Conservation (phyloP, 2,797 vertebrate genomes). For the Stomatorhinus walkeri region DNA sequence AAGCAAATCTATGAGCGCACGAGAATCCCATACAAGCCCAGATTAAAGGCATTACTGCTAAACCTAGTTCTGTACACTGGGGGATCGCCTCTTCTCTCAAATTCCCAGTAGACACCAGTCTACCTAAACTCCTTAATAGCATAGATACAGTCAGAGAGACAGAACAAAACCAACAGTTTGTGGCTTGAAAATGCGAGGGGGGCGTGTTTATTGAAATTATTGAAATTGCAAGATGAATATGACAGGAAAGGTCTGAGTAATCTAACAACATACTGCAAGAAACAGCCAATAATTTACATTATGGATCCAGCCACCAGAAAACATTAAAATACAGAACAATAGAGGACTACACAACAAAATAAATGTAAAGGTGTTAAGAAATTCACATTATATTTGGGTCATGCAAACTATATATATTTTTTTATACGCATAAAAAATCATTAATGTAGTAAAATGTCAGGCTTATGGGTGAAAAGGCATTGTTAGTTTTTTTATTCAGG, state of each 20-base stretch:
- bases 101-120: constrained; percentile 66
- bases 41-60: constrained; percentile 96
- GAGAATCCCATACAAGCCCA: constrained; percentile 87
- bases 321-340: not conserved
- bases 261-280: not conserved
- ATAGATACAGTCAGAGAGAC: constrained; percentile 55
- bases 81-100: constrained; percentile 80
- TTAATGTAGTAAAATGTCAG: not conserved
- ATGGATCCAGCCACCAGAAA: not conserved
- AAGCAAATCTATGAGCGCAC: constrained; percentile 89
- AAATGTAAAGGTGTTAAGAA: not conserved
- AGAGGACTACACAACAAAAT: not conserved
- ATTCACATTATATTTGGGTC: not conserved
- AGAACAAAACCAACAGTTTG: constrained; percentile 53
- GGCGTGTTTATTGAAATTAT: constrained; percentile 40
- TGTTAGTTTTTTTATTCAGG: not conserved
- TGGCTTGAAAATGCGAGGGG: not conserved
- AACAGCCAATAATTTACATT: not conserved
- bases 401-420: not conserved
- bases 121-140: constrained; percentile 57
- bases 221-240: constrained; percentile 29
- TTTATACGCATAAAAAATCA: not conserved
- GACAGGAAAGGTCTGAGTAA: constrained; percentile 37
- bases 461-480: not conserved
- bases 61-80: constrained; percentile 84